These are phyloP conservation scores for Saccostrea echinata DNA, from an alignment of 1,140 invertebrate genomes.

Conservation along the genomic window DNA sequence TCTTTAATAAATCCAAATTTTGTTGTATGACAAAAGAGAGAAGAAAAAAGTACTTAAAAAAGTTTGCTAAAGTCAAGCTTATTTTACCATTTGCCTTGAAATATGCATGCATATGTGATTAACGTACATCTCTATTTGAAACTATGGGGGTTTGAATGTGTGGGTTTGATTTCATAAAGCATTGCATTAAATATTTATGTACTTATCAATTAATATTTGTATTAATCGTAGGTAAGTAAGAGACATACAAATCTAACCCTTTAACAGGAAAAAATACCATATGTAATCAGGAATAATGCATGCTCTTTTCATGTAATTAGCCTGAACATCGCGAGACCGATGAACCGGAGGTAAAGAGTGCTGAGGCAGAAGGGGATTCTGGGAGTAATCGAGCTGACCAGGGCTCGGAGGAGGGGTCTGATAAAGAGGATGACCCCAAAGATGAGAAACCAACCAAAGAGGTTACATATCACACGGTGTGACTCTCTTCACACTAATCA, in stretches of 20 bases:
- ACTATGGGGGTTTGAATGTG: neutral
- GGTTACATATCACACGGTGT: conserved; percentile 8
- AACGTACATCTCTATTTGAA: neutral
- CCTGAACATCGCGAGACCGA: neutral
- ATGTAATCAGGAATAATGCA: conserved; percentile 28
- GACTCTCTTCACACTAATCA: neutral
- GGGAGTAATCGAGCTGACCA: conserved; percentile 12
- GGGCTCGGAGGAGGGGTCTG: conserved; percentile 20
- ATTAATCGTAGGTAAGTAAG: too few species aligned
- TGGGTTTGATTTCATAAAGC: neutral
- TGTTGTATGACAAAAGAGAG: neutral
- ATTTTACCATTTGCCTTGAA: neutral
- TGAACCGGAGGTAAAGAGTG: neutral
- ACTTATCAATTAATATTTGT: too few species aligned
- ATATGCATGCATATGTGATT: neutral
- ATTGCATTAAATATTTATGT: neutral
- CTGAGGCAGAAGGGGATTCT: neutral
- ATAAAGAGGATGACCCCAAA: neutral
- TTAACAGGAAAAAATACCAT: neutral
- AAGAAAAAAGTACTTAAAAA: neutral
- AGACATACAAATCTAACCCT: neutral
- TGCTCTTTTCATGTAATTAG: conserved; percentile 34
- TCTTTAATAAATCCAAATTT: neutral
- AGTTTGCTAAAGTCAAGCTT: neutral
- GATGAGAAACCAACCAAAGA: neutral